These are phyloP conservation scores for Oenanthe melanoleuca DNA, from an alignment of 2,113 vertebrate genomes.

Conservation along the genomic window DNA sequence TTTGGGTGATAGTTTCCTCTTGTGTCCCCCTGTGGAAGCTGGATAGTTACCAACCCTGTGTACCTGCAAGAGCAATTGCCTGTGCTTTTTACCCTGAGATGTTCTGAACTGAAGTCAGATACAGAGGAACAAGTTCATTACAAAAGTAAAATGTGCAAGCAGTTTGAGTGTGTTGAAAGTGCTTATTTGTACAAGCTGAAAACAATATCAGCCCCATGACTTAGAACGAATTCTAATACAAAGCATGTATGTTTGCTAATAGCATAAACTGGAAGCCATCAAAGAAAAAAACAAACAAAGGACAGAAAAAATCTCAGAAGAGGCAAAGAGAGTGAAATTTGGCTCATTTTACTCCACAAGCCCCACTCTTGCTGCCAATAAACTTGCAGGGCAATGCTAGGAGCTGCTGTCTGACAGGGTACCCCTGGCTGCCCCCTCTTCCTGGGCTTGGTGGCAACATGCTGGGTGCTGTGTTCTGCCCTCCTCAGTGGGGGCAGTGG, in stretches of 20 bases:
- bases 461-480: neutral
- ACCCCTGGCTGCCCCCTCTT: neutral
- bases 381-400: fast-evolving
- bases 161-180: neutral
- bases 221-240: neutral
- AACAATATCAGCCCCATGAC: neutral
- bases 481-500: neutral
- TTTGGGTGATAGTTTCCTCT: neutral
- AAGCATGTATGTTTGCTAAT: neutral
- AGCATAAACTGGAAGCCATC: neutral
- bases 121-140: neutral
- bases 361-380: neutral
- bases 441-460: fast-evolving
- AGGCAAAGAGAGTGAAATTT: neutral
- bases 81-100: neutral
- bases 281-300: neutral
- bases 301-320: neutral
- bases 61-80: neutral
- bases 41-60: neutral
- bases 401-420: fast-evolving
- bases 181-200: neutral
- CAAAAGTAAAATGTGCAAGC: neutral
- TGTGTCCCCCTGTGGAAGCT: neutral
- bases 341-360: neutral
- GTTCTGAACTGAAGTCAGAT: neutral